Conservation (phyloP, 2,888 invertebrate genomes). For the Brachycybe producta region DNA sequence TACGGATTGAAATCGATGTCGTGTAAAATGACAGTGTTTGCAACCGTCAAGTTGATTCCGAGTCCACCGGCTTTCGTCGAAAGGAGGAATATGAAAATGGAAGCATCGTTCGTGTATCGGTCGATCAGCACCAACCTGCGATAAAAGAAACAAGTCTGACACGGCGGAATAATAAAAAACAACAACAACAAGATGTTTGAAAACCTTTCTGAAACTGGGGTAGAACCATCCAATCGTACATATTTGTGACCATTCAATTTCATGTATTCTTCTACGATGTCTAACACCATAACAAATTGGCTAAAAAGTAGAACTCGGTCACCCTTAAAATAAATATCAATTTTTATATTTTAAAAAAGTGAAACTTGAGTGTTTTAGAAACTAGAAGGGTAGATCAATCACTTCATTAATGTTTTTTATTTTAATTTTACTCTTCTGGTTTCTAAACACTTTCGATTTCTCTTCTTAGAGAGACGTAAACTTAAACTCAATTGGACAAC, state of each 20-base stretch:
- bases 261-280: constrained; percentile 80
- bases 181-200: not conserved
- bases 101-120: constrained; percentile 61
- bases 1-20: constrained; percentile 98
- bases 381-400: not conserved
- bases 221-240: constrained; percentile 76
- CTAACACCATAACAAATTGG: constrained; percentile 91
- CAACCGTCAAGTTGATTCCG: constrained; percentile 84
- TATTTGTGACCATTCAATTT: constrained; percentile 56
- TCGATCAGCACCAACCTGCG: constrained; percentile 80
- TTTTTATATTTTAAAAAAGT: not conserved
- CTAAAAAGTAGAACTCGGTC: constrained; percentile 78
- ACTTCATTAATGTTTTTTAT: too few relatives aligned
- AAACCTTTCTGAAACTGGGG: constrained; percentile 40
- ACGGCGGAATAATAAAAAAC: too few relatives aligned
- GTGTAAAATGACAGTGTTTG: constrained; percentile 90
- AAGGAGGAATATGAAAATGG: constrained; percentile 76
- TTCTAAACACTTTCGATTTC: too few relatives aligned
- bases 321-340: constrained; percentile 26
- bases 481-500: not conserved
- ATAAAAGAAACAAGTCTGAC: constrained; percentile 17
- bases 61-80: constrained; percentile 92
- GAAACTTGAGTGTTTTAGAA: not conserved
- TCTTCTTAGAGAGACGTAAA: not conserved
- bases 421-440: too few relatives aligned